A percentile compares a stretch with the other conserved stretches of the same genome.
Evolutionary conservation across 2,797 vertebrate species (phyloP).

Genomic region (Yasuhikotakia modesta): DNA sequence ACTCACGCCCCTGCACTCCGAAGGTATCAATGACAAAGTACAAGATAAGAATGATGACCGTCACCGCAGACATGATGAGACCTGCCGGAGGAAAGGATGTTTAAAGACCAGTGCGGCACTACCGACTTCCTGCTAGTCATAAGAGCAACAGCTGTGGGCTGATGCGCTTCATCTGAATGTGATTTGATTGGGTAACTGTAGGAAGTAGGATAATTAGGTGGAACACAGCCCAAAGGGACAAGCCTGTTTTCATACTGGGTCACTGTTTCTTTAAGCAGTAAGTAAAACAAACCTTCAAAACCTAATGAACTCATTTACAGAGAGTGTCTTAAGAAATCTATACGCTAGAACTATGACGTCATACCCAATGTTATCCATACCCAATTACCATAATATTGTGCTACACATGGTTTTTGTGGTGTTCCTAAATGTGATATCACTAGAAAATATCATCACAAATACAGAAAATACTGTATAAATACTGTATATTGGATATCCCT

Average conservation of each 20-base stretch:
- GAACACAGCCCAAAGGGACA: constrained; percentile 46
- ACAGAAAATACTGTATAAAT: no score
- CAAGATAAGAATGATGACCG: constrained; percentile 92
- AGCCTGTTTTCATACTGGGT: constrained; percentile 39
- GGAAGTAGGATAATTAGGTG: constrained; percentile 48
- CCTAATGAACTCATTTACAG: constrained; percentile 40
- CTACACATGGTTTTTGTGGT: neutral
- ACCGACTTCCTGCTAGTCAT: constrained; percentile 5
- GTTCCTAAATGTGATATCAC: neutral
- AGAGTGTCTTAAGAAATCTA: neutral
- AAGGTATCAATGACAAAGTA: constrained; percentile 95
- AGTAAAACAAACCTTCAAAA: constrained; percentile 41
- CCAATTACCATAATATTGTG: constrained; percentile 40
- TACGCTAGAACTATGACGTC: neutral
- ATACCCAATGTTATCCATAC: constrained; percentile 1
- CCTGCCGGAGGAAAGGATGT: constrained; percentile 71
- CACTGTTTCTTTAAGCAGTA: constrained; percentile 42
- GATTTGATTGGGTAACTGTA: constrained; percentile 45
- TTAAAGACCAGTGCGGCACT: constrained; percentile 14
- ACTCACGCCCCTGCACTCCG: constrained; percentile 78
- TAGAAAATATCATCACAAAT: no score
- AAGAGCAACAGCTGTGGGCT: constrained; percentile 33
- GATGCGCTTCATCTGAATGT: constrained; percentile 24
- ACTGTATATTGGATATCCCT: neutral
- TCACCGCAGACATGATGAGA: constrained; percentile 93